Evolutionary conservation across 2,797 vertebrate genomes (phyloP).

Genomic region (Arnoldichthys spilopterus): DNA sequence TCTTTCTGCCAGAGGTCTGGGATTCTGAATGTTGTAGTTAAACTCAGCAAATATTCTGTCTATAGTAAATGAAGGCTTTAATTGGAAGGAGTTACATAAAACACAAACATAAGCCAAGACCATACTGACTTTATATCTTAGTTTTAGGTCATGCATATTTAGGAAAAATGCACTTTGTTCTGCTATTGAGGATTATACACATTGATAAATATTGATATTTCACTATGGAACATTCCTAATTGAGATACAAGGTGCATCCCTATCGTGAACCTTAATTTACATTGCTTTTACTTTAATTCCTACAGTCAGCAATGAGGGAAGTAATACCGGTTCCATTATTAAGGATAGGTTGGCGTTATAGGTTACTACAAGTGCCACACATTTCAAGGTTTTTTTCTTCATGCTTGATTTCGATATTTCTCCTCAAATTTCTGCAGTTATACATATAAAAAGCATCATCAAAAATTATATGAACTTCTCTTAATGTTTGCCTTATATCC

Average conservation of each 20-base stretch:
- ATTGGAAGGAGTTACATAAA: slow-evolving; percentile 85
- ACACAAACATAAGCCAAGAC: slow-evolving; percentile 26
- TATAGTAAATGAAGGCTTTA: slow-evolving; percentile 79
- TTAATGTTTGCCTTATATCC: slow-evolving; percentile 97
- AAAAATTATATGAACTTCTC: slow-evolving; percentile 99
- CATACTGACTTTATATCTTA: slow-evolving; percentile 46
- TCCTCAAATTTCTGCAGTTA: slow-evolving; percentile 95
- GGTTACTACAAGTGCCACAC: slow-evolving; percentile 82
- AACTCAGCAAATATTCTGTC: slow-evolving; percentile 83
- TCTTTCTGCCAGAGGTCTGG: slow-evolving; percentile 76
- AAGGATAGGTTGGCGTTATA: slow-evolving; percentile 79
- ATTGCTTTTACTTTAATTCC: slow-evolving; percentile 74
- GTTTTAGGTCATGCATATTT: slow-evolving; percentile 91
- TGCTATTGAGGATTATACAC: slow-evolving; percentile 86
- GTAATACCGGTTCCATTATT: slow-evolving; percentile 62
- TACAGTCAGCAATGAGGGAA: slow-evolving; percentile 60
- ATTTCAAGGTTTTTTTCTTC: slow-evolving; percentile 79
- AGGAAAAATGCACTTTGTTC: slow-evolving; percentile 86
- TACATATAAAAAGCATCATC: slow-evolving; percentile 99
- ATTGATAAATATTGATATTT: slow-evolving; percentile 88
- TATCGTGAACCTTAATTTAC: slow-evolving; percentile 93
- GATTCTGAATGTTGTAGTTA: slow-evolving; percentile 9
- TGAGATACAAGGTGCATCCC: slow-evolving; percentile 94
- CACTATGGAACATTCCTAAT: slow-evolving; percentile 94
- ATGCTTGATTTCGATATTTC: slow-evolving; percentile 79